Evolutionary conservation across 2,113 vertebrate species (phyloP).

Genomic region (Daphoenositta chrysoptera): DNA sequence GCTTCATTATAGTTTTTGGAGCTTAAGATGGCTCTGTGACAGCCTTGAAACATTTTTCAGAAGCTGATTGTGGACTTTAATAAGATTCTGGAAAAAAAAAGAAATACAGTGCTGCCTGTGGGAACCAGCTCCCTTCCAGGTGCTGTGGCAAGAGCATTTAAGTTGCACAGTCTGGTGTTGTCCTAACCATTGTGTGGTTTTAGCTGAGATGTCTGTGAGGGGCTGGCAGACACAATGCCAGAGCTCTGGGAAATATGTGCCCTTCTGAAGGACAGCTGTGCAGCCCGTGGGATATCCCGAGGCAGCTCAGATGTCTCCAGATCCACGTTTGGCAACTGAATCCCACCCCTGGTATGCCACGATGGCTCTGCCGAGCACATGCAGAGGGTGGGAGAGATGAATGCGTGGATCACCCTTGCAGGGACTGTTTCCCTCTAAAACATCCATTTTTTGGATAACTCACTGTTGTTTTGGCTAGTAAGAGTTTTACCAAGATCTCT

Average conservation of each 20-base stretch:
- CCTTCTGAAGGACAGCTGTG: background rate
- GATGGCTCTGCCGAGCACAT: background rate
- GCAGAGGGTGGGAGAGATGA: background rate
- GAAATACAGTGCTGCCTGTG: background rate
- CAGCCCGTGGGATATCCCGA: background rate
- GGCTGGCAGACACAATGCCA: background rate
- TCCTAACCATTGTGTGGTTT: background rate
- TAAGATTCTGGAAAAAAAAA: background rate
- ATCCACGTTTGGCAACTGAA: background rate
- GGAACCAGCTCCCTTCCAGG: background rate
- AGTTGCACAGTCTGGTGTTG: background rate
- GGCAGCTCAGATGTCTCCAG: background rate
- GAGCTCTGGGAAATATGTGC: background rate
- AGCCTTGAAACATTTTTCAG: background rate
- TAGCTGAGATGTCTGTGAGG: background rate
- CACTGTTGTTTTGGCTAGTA: background rate
- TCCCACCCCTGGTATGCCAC: background rate
- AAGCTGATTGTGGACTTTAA: background rate
- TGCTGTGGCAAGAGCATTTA: background rate
- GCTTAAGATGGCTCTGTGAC: background rate
- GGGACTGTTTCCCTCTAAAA: background rate
- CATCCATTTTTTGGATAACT: background rate
- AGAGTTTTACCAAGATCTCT: background rate
- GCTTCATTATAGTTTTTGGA: background rate
- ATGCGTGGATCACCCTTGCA: background rate